These are phyloP conservation scores for Lamprologus ornatipinnis DNA, from an alignment of 2,113 vertebrate species.

Conservation along the genomic window DNA sequence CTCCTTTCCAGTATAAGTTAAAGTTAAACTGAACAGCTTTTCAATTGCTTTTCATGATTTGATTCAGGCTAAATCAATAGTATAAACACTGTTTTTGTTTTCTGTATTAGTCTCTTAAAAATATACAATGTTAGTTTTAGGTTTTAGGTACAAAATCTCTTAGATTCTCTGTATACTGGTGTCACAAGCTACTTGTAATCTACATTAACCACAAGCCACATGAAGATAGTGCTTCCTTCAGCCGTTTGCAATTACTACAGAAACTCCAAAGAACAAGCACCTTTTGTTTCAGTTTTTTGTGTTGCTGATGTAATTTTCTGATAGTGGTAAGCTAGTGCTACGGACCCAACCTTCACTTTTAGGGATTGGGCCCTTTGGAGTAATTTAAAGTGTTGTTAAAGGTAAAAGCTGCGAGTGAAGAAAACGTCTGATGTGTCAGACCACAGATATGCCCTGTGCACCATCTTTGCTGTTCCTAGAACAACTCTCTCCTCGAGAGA, in stretches of 20 bases:
- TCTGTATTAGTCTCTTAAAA: not conserved
- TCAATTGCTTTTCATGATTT: not conserved
- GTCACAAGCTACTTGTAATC: not conserved
- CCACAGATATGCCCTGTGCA: not conserved
- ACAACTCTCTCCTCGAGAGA: not conserved
- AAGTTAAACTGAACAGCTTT: not conserved
- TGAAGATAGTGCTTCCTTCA: not conserved
- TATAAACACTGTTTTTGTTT: not conserved
- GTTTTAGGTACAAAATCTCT: not conserved
- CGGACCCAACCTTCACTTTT: not conserved
- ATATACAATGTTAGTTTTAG: not conserved
- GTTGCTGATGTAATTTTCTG: not conserved
- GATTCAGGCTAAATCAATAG: not conserved
- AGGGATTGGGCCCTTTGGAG: not conserved
- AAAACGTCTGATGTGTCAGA: not conserved
- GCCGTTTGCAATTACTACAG: not conserved
- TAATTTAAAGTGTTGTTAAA: not conserved
- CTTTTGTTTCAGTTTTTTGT: not conserved
- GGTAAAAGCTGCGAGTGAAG: not conserved
- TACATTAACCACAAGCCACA: not conserved
- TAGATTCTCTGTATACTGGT: not conserved
- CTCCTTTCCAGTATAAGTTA: not conserved
- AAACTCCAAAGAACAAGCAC: not conserved
- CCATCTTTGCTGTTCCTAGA: not conserved
- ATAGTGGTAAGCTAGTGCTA: not conserved